A percentile compares a stretch with the other conserved stretches of the same genome.
Evolutionary conservation across 1,140 invertebrate genomes (phyloP).

Genomic region (Neomicropteryx cornuta): DNA sequence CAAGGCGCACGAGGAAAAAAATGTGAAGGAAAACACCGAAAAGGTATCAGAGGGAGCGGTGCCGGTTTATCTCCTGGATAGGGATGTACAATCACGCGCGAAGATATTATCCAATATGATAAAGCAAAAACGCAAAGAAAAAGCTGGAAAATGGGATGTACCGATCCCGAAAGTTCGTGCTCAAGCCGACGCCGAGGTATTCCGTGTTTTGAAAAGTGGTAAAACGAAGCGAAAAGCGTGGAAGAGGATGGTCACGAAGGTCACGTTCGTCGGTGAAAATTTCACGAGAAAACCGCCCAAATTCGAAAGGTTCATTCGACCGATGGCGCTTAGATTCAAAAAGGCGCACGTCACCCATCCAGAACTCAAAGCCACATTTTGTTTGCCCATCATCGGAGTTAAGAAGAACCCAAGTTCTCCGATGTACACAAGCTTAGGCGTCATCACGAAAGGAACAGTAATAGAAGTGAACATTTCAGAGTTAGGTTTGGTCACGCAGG

Average conservation of each 20-base stretch:
- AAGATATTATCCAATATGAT: slow-evolving; percentile 99
- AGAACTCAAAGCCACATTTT: slow-evolving; percentile 98
- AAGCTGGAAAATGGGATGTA: slow-evolving; percentile 99
- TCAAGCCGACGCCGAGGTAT: slow-evolving; percentile 96
- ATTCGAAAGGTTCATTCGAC: slow-evolving; percentile 97
- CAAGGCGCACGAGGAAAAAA: slow-evolving; percentile 82
- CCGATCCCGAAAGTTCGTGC: slow-evolving; percentile 97
- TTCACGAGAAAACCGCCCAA: slow-evolving; percentile 99
- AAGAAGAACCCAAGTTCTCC: slow-evolving; percentile 98
- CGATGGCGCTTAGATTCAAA: slow-evolving; percentile 93
- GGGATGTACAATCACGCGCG: slow-evolving; percentile 86
- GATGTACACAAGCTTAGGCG: slow-evolving; percentile 94
- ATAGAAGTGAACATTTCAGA: slow-evolving; percentile 99
- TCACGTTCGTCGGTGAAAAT: slow-evolving; percentile 94
- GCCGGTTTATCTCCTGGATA: slow-evolving; percentile 93
- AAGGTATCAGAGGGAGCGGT: slow-evolving; percentile 81
- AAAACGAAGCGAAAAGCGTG: slow-evolving; percentile 94
- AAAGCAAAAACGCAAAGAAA: slow-evolving; percentile 99
- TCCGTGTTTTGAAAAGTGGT: slow-evolving; percentile 89
- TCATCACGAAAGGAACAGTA: slow-evolving; percentile 97
- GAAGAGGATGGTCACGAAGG: slow-evolving; percentile 99
- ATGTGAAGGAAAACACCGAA: slow-evolving; percentile 77
- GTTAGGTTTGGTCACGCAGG: slow-evolving; percentile 95
- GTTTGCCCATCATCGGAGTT: slow-evolving; percentile 95
- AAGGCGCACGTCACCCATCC: slow-evolving; percentile 99